A percentile compares a stretch with the other conserved stretches of the same genome.
Conservation (phyloP, 2,888 invertebrate species). For the Trichopoda pennipes region DNA sequence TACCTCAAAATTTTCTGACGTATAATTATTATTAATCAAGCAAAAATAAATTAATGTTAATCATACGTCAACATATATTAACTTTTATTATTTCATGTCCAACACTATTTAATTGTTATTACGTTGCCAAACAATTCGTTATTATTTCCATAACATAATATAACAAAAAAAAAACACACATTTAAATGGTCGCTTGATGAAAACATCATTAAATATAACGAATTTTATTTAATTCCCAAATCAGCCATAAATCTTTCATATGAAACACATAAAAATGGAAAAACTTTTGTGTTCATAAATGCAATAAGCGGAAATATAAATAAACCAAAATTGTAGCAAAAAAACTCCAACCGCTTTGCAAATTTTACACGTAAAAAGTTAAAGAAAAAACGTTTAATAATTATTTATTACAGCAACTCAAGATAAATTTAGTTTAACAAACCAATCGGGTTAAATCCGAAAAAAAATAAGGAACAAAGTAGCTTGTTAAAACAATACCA, state of each 20-base stretch:
- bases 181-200: slow-evolving; percentile 2
- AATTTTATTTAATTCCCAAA: slow-evolving; percentile 10
- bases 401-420: slow-evolving; percentile 38
- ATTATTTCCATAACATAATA: slow-evolving; percentile 1
- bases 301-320: slow-evolving; percentile 46
- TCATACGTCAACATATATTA: slow-evolving; percentile 12
- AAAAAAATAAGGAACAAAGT: slow-evolving; percentile 1
- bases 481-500: not conserved
- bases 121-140: slow-evolving; percentile 61
- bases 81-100: not conserved
- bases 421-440: slow-evolving; percentile 21
- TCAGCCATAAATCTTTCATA: slow-evolving; percentile 42
- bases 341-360: not conserved
- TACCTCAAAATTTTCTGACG: no score
- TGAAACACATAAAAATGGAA: slow-evolving; percentile 17
- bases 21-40: slow-evolving; percentile 18
- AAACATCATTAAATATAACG: slow-evolving; percentile 18
- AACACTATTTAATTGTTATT: slow-evolving; percentile 12
- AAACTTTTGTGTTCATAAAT: slow-evolving; percentile 34
- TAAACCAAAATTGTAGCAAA: slow-evolving; percentile 21
- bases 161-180: slow-evolving; percentile 19
- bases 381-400: slow-evolving; percentile 32
- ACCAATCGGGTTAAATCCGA: not conserved
- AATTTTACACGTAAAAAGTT: slow-evolving; percentile 8
- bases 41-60: slow-evolving; percentile 18